These are phyloP conservation scores for Ginglymostoma cirratum DNA, from an alignment of 2,113 vertebrate genomes.

Conservation along the genomic window DNA sequence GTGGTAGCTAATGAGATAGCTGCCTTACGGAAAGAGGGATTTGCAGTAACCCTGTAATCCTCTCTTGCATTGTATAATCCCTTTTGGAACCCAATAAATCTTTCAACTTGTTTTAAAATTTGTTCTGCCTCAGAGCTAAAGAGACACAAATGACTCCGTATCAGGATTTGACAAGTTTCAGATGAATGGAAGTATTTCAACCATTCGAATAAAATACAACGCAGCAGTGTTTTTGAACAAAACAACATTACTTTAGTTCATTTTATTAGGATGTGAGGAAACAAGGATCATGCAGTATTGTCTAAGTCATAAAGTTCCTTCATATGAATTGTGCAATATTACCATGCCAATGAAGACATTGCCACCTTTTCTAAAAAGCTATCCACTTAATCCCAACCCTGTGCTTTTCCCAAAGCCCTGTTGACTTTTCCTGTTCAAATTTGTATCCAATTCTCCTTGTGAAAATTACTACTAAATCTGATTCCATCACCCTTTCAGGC, in stretches of 20 bases:
- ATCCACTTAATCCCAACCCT: background rate
- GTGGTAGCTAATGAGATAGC: conserved; percentile 11
- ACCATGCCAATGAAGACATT: background rate
- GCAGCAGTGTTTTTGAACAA: background rate
- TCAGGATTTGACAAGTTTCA: background rate
- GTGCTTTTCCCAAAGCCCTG: too few species aligned
- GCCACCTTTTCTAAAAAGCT: background rate
- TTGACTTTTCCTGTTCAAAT: background rate
- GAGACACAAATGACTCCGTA: background rate
- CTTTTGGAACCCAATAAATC: conserved; percentile 9
- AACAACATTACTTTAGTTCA: background rate
- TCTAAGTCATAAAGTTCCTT: background rate
- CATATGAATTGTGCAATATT: background rate
- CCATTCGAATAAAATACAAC: background rate
- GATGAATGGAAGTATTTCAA: background rate
- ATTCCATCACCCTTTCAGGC: background rate
- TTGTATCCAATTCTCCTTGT: background rate
- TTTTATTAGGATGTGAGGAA: background rate
- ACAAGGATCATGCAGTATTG: background rate
- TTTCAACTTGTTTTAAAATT: conserved; percentile 29
- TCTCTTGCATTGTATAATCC: conserved; percentile 3
- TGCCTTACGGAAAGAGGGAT: background rate
- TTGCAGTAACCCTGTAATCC: background rate
- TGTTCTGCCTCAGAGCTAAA: conserved; percentile 10
- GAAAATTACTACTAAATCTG: background rate